Percentiles rank a stretch among this genome's conserved stretches.
Evolutionary conservation across 2,888 invertebrate species (phyloP).

Genomic region (Hedychridium roseum): DNA sequence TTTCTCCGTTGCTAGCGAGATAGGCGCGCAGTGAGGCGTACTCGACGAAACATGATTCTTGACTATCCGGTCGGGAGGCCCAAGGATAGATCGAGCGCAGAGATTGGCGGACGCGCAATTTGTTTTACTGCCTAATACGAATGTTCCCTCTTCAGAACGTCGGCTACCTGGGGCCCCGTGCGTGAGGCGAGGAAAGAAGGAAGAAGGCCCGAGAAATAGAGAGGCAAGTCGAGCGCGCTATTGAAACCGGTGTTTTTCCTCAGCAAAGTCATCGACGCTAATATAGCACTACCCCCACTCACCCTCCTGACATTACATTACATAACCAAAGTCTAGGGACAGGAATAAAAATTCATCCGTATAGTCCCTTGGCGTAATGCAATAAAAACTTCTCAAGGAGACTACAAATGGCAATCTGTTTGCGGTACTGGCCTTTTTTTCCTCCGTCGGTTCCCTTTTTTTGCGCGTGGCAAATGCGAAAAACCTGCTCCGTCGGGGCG

Average conservation of each 20-base stretch:
- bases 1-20: conserved; percentile 12
- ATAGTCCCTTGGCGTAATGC: too few relatives aligned
- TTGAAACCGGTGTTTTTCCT: neutral
- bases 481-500: too few relatives aligned
- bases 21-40: conserved; percentile 13
- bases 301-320: too few relatives aligned
- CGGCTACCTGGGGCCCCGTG: conserved; percentile 41
- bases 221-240: neutral
- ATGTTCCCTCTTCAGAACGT: conserved; percentile 37
- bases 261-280: too few relatives aligned
- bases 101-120: conserved; percentile 48
- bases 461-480: neutral
- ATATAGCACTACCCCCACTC: too few relatives aligned
- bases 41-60: conserved; percentile 50
- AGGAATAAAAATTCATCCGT: too few relatives aligned
- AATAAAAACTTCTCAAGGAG: too few relatives aligned
- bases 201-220: neutral
- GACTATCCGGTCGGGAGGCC: conserved; percentile 42
- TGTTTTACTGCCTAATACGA: conserved; percentile 51
- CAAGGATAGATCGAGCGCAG: conserved; percentile 47
- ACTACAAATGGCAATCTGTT: too few relatives aligned
- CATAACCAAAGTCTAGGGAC: too few relatives aligned
- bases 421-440: too few relatives aligned
- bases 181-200: conserved; percentile 14
- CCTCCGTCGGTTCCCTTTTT: too few relatives aligned